Conservation (phyloP, 2,888 invertebrate species). For the Busseola fusca region DNA sequence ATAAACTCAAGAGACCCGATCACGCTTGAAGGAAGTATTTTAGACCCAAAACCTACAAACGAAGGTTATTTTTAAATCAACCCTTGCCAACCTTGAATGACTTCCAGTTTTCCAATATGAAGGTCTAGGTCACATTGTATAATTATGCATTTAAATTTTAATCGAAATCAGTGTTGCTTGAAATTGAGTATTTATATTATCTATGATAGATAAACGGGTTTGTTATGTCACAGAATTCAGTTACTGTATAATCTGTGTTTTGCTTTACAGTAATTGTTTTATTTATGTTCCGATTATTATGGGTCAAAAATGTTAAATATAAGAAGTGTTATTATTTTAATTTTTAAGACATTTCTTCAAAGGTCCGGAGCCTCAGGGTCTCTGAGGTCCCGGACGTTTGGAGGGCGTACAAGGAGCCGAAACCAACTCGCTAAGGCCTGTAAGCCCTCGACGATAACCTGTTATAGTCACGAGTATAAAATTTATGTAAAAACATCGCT, state of each 20-base stretch:
- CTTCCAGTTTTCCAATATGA: background rate
- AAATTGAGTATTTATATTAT: constrained; percentile 10
- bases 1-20: background rate
- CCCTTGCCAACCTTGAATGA: constrained; percentile 9
- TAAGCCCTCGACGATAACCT: background rate
- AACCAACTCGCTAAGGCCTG: background rate
- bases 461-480: no score
- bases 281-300: background rate
- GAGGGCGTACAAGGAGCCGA: background rate
- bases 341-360: background rate
- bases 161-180: constrained; percentile 2
- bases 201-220: constrained; percentile 3
- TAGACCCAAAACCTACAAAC: background rate
- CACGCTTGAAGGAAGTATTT: background rate
- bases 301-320: background rate
- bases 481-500: no score
- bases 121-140: constrained; percentile 8
- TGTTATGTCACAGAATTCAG: background rate
- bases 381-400: background rate
- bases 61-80: constrained; percentile 16
- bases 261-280: constrained; percentile 1
- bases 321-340: background rate
- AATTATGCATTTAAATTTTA: background rate
- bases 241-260: background rate
- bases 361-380: background rate